A percentile compares a stretch with the other conserved stretches of the same genome.
These are phyloP conservation scores for Fragum fragum DNA, from an alignment of 2,888 invertebrate species.

Conservation along the genomic window DNA sequence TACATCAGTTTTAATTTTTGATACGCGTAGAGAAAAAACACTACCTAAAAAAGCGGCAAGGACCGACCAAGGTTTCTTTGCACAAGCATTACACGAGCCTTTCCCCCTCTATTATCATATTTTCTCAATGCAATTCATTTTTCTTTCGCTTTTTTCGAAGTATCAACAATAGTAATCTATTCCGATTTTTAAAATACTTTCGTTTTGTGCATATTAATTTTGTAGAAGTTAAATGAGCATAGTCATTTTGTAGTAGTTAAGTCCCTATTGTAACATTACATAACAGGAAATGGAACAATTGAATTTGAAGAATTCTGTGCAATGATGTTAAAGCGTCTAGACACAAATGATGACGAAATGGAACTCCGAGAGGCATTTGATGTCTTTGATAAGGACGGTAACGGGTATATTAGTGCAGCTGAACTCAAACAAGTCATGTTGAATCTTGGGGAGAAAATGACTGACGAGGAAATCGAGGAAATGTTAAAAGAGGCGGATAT, in stretches of 20 bases:
- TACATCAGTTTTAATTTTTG: no score
- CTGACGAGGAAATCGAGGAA: constrained; percentile 33
- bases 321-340: constrained; percentile 47
- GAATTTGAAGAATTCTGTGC: constrained; percentile 56
- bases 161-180: no score
- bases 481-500: constrained; percentile 42
- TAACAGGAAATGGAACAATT: constrained; percentile 51
- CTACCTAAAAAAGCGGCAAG: no score
- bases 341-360: constrained; percentile 26
- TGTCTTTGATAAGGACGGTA: constrained; percentile 49
- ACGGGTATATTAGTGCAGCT: constrained; percentile 37
- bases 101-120: no score
- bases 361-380: constrained; percentile 49
- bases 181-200: no score
- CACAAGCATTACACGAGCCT: no score
- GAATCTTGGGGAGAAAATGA: constrained; percentile 49
- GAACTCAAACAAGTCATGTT: constrained; percentile 42
- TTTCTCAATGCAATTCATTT: no score
- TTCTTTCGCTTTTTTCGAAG: no score
- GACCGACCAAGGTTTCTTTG: no score
- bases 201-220: no score
- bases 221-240: no score
- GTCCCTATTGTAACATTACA: not conserved
- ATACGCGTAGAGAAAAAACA: no score
- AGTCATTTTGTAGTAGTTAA: not conserved